These are phyloP conservation scores for Cetonia aurata DNA, from an alignment of 2,888 invertebrate species.

Conservation along the genomic window DNA sequence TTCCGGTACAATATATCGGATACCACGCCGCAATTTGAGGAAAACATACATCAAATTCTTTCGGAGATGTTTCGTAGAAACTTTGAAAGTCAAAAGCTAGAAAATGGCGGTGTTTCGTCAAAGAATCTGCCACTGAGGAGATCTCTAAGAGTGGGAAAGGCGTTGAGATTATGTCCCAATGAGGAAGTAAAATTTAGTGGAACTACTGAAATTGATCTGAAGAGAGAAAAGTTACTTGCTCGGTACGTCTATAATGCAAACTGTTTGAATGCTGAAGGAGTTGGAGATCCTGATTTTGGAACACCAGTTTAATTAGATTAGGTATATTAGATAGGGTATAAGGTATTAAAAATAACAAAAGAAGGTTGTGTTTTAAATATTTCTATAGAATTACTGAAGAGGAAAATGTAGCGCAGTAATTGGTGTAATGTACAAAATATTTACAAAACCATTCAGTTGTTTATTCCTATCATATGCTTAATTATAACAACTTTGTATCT, in stretches of 20 bases:
- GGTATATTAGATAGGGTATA: constrained; percentile 37
- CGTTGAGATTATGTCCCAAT: constrained; percentile 64
- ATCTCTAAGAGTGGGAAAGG: constrained; percentile 65
- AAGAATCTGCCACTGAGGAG: constrained; percentile 59
- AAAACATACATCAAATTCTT: constrained; percentile 65
- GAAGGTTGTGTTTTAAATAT: constrained; percentile 41
- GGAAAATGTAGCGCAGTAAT: constrained; percentile 29
- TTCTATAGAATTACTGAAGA: constrained; percentile 21
- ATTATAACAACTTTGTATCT: too few relatives aligned
- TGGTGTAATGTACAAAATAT: constrained; percentile 28
- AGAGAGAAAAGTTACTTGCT: constrained; percentile 65
- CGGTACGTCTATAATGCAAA: constrained; percentile 66
- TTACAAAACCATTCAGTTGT: neutral
- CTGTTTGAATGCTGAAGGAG: constrained; percentile 67
- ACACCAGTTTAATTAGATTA: constrained; percentile 71
- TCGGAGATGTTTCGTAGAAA: constrained; percentile 65
- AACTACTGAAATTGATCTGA: constrained; percentile 59
- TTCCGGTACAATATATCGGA: constrained; percentile 52
- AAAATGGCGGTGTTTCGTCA: constrained; percentile 49
- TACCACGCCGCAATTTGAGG: constrained; percentile 64
- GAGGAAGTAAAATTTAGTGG: constrained; percentile 59
- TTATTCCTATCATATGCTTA: too few relatives aligned
- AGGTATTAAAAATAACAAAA: constrained; percentile 39
- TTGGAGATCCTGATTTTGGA: constrained; percentile 78
- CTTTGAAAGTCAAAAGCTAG: constrained; percentile 55